Evolutionary conservation across 2,888 invertebrate genomes (phyloP).

Genomic region (Acleris emargana): DNA sequence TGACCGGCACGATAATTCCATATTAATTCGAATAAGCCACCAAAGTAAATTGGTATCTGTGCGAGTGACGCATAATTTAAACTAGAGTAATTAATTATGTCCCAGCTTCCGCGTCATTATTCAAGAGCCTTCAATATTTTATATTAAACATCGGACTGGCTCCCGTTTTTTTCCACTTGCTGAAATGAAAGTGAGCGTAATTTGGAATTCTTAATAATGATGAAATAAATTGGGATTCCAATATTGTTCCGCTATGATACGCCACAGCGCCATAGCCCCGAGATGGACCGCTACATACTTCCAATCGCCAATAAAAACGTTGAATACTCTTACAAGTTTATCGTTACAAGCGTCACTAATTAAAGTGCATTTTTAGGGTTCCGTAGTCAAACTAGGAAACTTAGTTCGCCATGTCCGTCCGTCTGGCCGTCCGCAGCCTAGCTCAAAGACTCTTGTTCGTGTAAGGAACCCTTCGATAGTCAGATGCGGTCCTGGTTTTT

Average conservation of each 20-base stretch:
- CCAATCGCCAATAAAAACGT: too few species aligned
- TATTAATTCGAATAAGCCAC: constrained; percentile 66
- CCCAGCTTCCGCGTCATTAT: constrained; percentile 54
- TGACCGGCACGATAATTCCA: constrained; percentile 69
- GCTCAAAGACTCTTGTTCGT: too few species aligned
- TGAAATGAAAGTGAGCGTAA: constrained; percentile 13
- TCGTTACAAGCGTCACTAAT: too few species aligned
- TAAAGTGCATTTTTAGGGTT: too few species aligned
- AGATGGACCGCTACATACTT: too few species aligned
- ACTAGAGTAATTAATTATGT: constrained; percentile 67
- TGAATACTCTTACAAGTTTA: too few species aligned
- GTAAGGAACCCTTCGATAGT: too few species aligned
- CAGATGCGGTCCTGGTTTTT: too few species aligned
- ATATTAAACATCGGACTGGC: constrained; percentile 26
- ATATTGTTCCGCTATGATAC: neutral
- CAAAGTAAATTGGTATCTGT: constrained; percentile 73
- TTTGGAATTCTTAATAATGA: neutral
- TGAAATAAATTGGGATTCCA: constrained; percentile 1
- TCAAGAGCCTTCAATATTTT: constrained; percentile 29
- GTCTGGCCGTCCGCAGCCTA: too few species aligned
- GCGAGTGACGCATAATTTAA: constrained; percentile 70
- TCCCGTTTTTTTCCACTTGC: constrained; percentile 10
- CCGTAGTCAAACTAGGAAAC: too few species aligned
- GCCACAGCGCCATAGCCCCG: neutral
- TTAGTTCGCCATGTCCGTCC: too few species aligned